A percentile compares a stretch with the other conserved stretches of the same genome.
phyloP scores from a whole-genome alignment of 2,888 invertebrate species.

The Acanthacorydalis orientalis region DNA sequence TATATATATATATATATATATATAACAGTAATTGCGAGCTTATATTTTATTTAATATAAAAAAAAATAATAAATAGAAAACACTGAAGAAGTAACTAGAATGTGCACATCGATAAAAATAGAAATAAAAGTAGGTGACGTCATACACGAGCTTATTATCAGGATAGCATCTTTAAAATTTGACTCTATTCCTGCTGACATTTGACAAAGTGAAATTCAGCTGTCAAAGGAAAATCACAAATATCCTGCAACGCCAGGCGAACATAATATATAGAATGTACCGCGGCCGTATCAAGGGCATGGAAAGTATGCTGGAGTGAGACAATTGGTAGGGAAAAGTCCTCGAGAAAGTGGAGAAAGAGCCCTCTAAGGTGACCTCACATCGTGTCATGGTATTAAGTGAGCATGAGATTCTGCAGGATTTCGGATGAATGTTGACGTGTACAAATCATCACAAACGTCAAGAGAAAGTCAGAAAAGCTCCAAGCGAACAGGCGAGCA shows the following conservation, averaged over 20 bases:
- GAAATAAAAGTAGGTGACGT: not conserved
- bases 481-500: constrained; percentile 1
- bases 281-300: not conserved
- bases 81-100: too few species aligned
- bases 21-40: too few species aligned
- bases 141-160: not conserved
- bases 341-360: not conserved
- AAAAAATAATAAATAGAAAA: too few species aligned
- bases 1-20: too few species aligned
- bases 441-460: constrained; percentile 2
- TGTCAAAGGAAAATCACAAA: constrained; percentile 7
- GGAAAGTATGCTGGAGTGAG: not conserved
- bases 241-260: constrained; percentile 5
- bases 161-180: not conserved
- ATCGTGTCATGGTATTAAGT: constrained; percentile 4
- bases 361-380: constrained; percentile 7
- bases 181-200: not conserved
- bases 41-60: too few species aligned
- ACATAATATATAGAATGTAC: not conserved
- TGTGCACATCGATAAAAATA: too few species aligned
- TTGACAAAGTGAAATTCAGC: constrained; percentile 1
- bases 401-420: not conserved
- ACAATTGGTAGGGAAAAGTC: not conserved
- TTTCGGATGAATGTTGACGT: not conserved
- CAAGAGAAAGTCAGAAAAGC: constrained; percentile 6